phyloP scores from a whole-genome alignment of 2,113 vertebrate species.

The Prietella phreatophila region DNA sequence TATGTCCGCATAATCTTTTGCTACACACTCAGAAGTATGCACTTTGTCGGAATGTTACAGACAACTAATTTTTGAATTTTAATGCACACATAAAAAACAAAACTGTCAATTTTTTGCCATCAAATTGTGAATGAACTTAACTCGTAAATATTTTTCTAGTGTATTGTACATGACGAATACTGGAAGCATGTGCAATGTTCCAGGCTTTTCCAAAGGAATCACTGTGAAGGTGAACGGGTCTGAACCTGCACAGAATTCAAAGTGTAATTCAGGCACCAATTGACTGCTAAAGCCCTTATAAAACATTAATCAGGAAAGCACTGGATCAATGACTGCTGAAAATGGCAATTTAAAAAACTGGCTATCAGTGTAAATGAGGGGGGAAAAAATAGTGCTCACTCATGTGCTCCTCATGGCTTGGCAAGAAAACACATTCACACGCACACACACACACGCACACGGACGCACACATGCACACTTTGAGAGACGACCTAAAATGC shows the following conservation, averaged over 20 bases:
- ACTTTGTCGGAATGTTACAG: neutral
- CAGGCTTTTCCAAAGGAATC: neutral
- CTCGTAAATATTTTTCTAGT: neutral
- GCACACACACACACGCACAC: neutral
- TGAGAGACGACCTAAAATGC: neutral
- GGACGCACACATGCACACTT: neutral
- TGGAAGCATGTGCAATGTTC: neutral
- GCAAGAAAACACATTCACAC: conserved; percentile 5
- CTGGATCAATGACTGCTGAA: conserved; percentile 53
- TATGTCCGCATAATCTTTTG: too few species aligned
- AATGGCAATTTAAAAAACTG: conserved; percentile 47
- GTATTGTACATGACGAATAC: neutral
- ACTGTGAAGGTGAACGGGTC: conserved; percentile 31
- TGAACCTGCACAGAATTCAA: conserved; percentile 32
- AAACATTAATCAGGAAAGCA: conserved; percentile 52
- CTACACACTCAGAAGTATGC: too few species aligned
- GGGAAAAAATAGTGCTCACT: conserved; percentile 5
- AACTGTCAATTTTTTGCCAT: neutral
- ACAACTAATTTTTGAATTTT: neutral
- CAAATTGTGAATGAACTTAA: neutral
- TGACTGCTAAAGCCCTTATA: conserved; percentile 53
- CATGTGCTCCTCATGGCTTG: conserved; percentile 14
- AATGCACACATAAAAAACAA: neutral
- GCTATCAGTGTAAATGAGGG: conserved; percentile 49
- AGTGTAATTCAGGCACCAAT: conserved; percentile 49